These are phyloP conservation scores for Oryzias dopingdopingensis DNA, from an alignment of 2,797 vertebrate species.

Conservation along the genomic window DNA sequence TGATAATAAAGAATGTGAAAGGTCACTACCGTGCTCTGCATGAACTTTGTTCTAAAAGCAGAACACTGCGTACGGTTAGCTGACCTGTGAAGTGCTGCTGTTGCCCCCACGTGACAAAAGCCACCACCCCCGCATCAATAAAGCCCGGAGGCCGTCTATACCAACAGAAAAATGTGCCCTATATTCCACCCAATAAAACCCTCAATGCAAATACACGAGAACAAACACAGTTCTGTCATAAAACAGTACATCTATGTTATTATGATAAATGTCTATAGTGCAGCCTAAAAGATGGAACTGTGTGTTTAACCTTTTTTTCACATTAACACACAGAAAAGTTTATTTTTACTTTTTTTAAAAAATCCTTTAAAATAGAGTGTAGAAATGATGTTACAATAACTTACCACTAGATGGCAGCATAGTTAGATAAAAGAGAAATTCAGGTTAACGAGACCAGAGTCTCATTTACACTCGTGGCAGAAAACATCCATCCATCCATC, in stretches of 20 bases:
- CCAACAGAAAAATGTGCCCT: slow-evolving; percentile 49
- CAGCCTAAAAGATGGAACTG: too few species aligned
- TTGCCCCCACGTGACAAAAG: slow-evolving; percentile 20
- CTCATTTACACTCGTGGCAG: slow-evolving; percentile 51
- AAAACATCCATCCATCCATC: slow-evolving; percentile 32
- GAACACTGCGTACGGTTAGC: slow-evolving; percentile 14
- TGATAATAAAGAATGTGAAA: slow-evolving; percentile 5
- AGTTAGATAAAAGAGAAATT: slow-evolving; percentile 14
- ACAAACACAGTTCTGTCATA: neutral
- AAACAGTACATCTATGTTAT: neutral
- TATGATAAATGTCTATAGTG: too few species aligned
- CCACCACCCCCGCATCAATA: slow-evolving; percentile 35
- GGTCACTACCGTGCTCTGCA: neutral
- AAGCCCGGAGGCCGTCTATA: slow-evolving; percentile 27
- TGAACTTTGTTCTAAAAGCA: neutral
- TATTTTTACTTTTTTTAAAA: neutral
- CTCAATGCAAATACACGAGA: neutral
- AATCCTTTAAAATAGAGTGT: neutral
- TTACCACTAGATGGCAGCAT: slow-evolving; percentile 67
- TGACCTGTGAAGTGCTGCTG: slow-evolving; percentile 35
- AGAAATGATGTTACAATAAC: neutral
- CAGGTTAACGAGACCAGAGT: slow-evolving; percentile 22
- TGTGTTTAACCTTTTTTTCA: too few species aligned
- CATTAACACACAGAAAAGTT: too few species aligned
- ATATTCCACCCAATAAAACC: slow-evolving; percentile 23